phyloP scores from a whole-genome alignment of 1,140 invertebrate species.

The Phthorimaea operculella region DNA sequence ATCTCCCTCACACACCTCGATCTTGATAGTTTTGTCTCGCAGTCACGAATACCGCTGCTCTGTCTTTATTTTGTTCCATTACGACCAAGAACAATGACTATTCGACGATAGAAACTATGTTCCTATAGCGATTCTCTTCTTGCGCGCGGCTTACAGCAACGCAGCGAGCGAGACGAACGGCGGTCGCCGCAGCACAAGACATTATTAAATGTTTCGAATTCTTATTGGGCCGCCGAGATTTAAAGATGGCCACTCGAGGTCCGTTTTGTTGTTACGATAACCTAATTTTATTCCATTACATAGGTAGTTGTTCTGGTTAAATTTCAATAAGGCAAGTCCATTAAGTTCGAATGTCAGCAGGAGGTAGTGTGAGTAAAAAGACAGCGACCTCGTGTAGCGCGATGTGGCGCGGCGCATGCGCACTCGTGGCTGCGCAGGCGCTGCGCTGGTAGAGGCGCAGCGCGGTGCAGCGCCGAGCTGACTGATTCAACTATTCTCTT shows the following conservation, averaged over 20 bases:
- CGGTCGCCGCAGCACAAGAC: conserved; percentile 10
- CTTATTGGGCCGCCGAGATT: conserved; percentile 59
- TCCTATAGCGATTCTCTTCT: conserved; percentile 54
- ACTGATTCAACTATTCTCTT: conserved; percentile 46
- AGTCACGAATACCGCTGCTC: conserved; percentile 66
- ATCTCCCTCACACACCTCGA: conserved; percentile 39
- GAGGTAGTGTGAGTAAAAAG: conserved; percentile 58
- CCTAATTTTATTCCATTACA: conserved; percentile 61
- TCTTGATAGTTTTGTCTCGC: conserved; percentile 46
- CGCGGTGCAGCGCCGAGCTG: too few relatives aligned
- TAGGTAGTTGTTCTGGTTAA: conserved; percentile 53
- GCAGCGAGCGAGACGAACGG: conserved; percentile 39
- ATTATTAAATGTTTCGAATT: conserved; percentile 54
- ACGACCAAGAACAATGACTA: conserved; percentile 66
- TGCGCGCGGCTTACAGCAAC: conserved; percentile 14
- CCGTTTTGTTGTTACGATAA: conserved; percentile 63
- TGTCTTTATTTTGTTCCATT: conserved; percentile 67
- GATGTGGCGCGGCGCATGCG: conserved; percentile 25
- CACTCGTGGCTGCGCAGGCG: too few relatives aligned
- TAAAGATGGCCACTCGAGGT: conserved; percentile 63
- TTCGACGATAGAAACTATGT: conserved; percentile 46
- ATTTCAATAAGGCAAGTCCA: conserved; percentile 57
- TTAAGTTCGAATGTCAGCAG: conserved; percentile 63
- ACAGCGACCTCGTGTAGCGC: conserved; percentile 45
- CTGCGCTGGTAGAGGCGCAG: too few relatives aligned